Base-by-base conservation (phyloP, 2,113 vertebrate genomes). In the Amphiprion ocellaris region DNA sequence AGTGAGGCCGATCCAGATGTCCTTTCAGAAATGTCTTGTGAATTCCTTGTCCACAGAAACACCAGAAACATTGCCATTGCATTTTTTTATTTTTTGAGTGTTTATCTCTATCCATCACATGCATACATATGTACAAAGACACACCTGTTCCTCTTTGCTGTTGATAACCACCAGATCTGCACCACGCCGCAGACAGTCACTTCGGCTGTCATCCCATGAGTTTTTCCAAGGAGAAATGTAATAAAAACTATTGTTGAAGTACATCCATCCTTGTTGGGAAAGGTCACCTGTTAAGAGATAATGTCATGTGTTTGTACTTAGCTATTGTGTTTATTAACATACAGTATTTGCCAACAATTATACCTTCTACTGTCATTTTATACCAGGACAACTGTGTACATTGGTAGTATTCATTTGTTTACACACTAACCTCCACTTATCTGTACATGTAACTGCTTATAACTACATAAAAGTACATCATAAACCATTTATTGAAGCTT, bases 61-160 rank as follows among this genome's bases (percentile, higher is more conserved):
- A 63, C 46, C 3, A 37, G 33, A 37, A 37, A 7, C 33, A 37
- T 37, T 37, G 33, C 33, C 33, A 10, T 37, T 30, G 4, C 2
- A 30, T 30, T 30, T 10, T 10, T 37, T 37, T 37, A 9, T 37
- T 37, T 37, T 37, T 10, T 37, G 7, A 37, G 33, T 10, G 8
- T 37, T 33, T 37, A 37, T 37, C 33, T 37, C 33, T 37, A 8
- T 37, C 33, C 33, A 5, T 37, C 6, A 19, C 10, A 39, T 12
- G 50, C 49, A 37, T 2, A 67, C 16, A 39, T 15, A 23, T 24
- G 17, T 54, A 50, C 16, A 30, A 2, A 41, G 0, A 70, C 52
- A 59, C 26, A 86, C 88, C 64, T 90, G 78, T n/a, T 90, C 78
- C 17, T 56, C 69, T 69, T 30, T 71, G 56, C 58, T 88, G 68